phyloP scores from a whole-genome alignment of 2,888 invertebrate genomes.

The Coenonympha glycerion region DNA sequence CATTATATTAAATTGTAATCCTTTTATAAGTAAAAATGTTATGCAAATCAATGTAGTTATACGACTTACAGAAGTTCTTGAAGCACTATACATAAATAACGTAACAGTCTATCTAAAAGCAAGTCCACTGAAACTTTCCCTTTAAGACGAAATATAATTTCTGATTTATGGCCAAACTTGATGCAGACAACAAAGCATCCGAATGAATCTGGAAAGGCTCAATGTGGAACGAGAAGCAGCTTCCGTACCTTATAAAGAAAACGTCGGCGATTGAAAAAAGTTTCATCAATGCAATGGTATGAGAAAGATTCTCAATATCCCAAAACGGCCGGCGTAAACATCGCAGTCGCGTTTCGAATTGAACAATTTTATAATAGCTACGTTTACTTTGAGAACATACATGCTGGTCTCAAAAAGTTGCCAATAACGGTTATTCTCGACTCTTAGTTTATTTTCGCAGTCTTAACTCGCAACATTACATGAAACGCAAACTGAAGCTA shows the following conservation, averaged over 20 bases:
- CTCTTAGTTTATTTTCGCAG: constrained; percentile 5
- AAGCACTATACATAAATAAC: background rate
- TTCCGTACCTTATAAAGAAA: constrained; percentile 8
- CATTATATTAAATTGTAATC: background rate
- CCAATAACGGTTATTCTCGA: constrained; percentile 8
- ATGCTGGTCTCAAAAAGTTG: constrained; percentile 9
- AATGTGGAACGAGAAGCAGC: constrained; percentile 3
- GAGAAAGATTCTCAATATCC: constrained; percentile 22
- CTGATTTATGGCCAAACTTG: constrained; percentile 9
- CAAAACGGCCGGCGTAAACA: constrained; percentile 27
- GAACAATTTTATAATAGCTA: constrained; percentile 16
- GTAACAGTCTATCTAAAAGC: background rate
- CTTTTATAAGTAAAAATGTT: background rate
- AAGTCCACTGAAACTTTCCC: constrained; percentile 7
- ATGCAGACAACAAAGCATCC: constrained; percentile 11
- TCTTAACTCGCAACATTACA: constrained; percentile 1
- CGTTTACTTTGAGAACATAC: constrained; percentile 9
- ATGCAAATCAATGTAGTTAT: background rate
- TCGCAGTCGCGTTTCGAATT: constrained; percentile 23
- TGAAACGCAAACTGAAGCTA: background rate
- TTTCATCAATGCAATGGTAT: constrained; percentile 5
- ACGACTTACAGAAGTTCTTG: background rate
- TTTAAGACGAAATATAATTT: background rate
- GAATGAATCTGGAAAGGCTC: constrained; percentile 9
- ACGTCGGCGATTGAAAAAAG: constrained; percentile 4